Base-by-base conservation (phyloP, 2,113 vertebrate species). In the Perca flavescens region DNA sequence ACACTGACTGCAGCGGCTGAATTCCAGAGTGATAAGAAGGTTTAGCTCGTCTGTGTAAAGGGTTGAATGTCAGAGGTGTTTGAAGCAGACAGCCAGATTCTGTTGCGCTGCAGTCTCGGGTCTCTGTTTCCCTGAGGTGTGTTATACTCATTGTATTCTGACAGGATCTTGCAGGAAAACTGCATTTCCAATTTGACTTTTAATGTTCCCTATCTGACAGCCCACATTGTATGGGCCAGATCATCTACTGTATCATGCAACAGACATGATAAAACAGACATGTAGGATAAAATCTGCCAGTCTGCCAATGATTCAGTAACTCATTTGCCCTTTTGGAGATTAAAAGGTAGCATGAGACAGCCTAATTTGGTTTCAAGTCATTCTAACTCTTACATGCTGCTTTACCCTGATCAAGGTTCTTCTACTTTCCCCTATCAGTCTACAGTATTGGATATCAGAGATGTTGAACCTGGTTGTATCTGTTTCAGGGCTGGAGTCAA, bases 61-160 rank as follows among this genome's bases (percentile, higher is more conserved):
- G 70, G 69, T 87, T 86, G 83, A 89, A 87, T 90, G 82, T 91
- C 88, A 86, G 70, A 87, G 61, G 82, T 87, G 77, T 85, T 79
- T 76, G 68, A 75, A 87, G 64, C 80, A 77, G 68, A 49, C 58
- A 14, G 68, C 46, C 62, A 70, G 84, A 86, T 86, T 67, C 43
- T 74, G 65, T 92, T 87, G 25, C 82, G n/a, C 43, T 19, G 49
- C 66, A 22, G 84, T 84, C 68, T 86, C 86, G 17, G 65, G 34
- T 88, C 82, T 86, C 79, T 21, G 49, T 67, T 84, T 50, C 69
- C 71, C 80, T 0, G 16, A 47, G 66, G 74, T 65, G 50, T 74
- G 57, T 82, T 65, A 76, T 28, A 49, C 77, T 80, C 66, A 88
- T 88, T 65, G 46, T 54, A 22, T 22, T 77, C 31, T 22, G 40